Evolutionary conservation across 2,797 vertebrate genomes (phyloP).

Genomic region (Morus bassanus): DNA sequence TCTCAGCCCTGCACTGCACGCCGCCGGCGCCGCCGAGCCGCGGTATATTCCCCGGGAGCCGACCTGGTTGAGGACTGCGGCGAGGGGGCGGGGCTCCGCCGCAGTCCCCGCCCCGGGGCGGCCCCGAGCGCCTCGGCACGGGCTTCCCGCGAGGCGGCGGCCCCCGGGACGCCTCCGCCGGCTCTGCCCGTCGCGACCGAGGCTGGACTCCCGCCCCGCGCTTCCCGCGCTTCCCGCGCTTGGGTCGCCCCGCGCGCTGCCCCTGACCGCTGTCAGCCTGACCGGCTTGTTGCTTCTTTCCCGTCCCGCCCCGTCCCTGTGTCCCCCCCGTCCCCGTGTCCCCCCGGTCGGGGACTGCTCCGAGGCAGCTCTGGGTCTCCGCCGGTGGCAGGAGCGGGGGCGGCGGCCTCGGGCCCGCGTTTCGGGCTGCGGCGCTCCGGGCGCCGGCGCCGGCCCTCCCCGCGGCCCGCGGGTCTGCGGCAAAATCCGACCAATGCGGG

Average conservation of each 20-base stretch:
- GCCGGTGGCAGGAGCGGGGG: too few relatives aligned
- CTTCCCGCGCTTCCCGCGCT: not conserved
- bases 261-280: too few relatives aligned
- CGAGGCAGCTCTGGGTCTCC: too few relatives aligned
- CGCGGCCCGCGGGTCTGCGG: not conserved
- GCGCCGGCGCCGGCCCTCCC: not conserved
- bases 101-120: not conserved
- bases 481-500: constrained; percentile 11
- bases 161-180: rapidly evolving
- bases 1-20: not conserved
- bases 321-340: too few relatives aligned
- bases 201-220: not conserved
- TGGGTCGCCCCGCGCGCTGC: not conserved
- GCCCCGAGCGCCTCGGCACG: too few relatives aligned
- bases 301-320: too few relatives aligned
- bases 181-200: not conserved
- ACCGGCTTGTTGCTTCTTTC: not conserved
- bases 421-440: not conserved
- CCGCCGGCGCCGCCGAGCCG: not conserved
- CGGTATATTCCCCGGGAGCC: rapidly evolving
- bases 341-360: too few relatives aligned
- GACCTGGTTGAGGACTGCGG: constrained; percentile 12
- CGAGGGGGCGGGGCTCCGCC: rapidly evolving
- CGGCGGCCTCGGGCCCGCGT: too few relatives aligned
- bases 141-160: too few relatives aligned